phyloP scores from a whole-genome alignment of 2,113 vertebrate genomes.

The Oplegnathus fasciatus region DNA sequence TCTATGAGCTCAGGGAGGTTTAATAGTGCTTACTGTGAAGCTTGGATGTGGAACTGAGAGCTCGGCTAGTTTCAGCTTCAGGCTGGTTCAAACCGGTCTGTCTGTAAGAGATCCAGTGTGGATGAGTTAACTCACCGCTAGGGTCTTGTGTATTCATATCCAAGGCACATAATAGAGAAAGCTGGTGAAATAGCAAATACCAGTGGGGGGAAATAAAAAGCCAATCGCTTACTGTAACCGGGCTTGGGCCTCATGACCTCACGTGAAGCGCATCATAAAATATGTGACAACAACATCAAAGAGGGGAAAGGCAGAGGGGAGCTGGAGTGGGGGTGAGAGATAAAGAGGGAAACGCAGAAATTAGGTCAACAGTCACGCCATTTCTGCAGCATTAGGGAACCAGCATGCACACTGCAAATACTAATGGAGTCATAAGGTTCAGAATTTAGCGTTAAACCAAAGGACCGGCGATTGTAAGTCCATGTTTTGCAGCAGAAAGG shows the following conservation, averaged over 20 bases:
- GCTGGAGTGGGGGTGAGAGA: background rate
- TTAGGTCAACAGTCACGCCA: slow-evolving; percentile 45
- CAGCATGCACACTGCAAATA: slow-evolving; percentile 1
- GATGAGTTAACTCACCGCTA: slow-evolving; percentile 52
- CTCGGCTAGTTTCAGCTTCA: slow-evolving; percentile 42
- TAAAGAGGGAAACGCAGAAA: slow-evolving; percentile 18
- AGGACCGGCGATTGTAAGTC: background rate
- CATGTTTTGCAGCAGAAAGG: slow-evolving; percentile 26
- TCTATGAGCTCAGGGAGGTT: slow-evolving; percentile 57
- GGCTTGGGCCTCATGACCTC: background rate
- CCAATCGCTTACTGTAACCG: slow-evolving; percentile 1
- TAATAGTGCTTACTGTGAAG: slow-evolving; percentile 55
- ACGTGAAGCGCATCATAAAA: background rate
- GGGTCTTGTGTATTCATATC: slow-evolving; percentile 42
- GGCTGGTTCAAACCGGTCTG: slow-evolving; percentile 76
- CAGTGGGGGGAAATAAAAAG: slow-evolving; percentile 1
- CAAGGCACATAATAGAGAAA: slow-evolving; percentile 41
- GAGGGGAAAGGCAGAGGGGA: background rate
- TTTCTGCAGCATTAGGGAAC: slow-evolving; percentile 13
- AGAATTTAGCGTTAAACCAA: background rate
- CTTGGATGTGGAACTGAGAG: slow-evolving; percentile 62
- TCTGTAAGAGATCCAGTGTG: slow-evolving; percentile 47
- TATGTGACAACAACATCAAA: slow-evolving; percentile 9
- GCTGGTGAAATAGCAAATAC: slow-evolving; percentile 29
- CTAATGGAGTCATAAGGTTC: background rate